phyloP scores from a whole-genome alignment of 1,140 invertebrate species.

The Sitodiplosis mosellana region DNA sequence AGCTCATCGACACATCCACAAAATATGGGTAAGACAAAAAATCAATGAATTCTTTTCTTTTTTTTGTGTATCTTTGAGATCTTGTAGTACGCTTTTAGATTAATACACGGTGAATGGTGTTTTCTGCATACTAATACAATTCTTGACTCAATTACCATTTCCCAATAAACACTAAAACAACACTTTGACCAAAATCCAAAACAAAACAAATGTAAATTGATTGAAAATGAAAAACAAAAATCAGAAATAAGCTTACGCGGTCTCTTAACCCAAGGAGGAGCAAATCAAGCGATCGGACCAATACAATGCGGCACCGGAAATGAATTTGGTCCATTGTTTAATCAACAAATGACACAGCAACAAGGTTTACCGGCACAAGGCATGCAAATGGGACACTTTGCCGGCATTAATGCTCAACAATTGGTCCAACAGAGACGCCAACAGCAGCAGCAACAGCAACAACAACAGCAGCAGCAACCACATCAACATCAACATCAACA shows the following conservation, averaged over 20 bases:
- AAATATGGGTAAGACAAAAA: constrained; percentile 20
- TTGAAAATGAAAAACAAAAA: not conserved
- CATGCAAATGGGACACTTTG: not conserved
- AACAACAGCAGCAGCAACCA: constrained; percentile 5
- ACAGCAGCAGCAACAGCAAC: constrained; percentile 11
- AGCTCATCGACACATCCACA: constrained; percentile 26
- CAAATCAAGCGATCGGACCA: too few relatives aligned
- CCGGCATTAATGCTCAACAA: not conserved
- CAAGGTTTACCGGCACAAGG: not conserved
- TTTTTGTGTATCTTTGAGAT: too few relatives aligned
- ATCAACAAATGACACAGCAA: constrained; percentile 9
- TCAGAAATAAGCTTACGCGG: constrained; percentile 23
- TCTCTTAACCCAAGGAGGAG: constrained; percentile 16
- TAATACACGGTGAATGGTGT: not conserved
- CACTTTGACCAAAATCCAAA: too few relatives aligned
- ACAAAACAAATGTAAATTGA: not conserved
- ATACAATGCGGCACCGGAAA: not conserved
- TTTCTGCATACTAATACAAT: not conserved
- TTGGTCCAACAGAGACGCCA: constrained; percentile 11
- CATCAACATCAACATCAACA: constrained; percentile 7
- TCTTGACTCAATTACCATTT: not conserved
- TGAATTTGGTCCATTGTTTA: not conserved
- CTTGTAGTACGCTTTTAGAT: not conserved
- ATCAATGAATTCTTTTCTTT: too few relatives aligned
- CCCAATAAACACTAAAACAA: too few relatives aligned